These are phyloP conservation scores for Hucho hucho DNA, from an alignment of 2,113 vertebrate species.

Conservation along the genomic window DNA sequence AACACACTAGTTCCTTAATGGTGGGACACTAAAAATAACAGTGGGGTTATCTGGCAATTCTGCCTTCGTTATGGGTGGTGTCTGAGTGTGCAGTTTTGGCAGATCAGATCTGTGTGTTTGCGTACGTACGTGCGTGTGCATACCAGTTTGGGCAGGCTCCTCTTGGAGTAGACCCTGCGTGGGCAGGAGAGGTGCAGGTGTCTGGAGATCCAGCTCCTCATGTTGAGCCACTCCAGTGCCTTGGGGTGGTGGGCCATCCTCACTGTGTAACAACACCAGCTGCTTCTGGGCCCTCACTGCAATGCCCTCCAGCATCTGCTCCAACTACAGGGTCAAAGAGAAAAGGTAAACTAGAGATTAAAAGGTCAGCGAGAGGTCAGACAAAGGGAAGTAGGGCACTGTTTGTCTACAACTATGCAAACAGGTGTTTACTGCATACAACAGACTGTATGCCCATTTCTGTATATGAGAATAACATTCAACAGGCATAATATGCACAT, in stretches of 20 bases:
- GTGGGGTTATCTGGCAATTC: neutral
- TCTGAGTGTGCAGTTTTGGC: too few relatives aligned
- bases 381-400: too few relatives aligned
- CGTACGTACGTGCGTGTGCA: too few relatives aligned
- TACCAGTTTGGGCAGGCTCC: conserved; percentile 90
- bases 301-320: conserved; percentile 88
- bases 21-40: neutral
- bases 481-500: too few relatives aligned
- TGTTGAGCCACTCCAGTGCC: conserved; percentile 93
- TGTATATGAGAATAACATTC: too few relatives aligned
- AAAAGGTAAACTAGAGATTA: neutral
- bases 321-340: conserved; percentile 74
- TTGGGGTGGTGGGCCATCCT: conserved; percentile 83
- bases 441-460: too few relatives aligned
- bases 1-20: too few relatives aligned
- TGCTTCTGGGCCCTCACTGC: conserved; percentile 93
- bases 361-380: too few relatives aligned
- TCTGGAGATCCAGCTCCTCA: conserved; percentile 92
- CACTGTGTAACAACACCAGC: conserved; percentile 85
- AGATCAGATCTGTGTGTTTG: neutral
- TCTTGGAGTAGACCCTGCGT: conserved; percentile 85
- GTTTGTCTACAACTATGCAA: neutral
- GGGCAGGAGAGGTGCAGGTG: conserved; percentile 93
- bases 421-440: neutral
- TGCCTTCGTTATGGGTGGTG: neutral